A percentile compares a stretch with the other conserved stretches of the same genome.
These are phyloP conservation scores for Gobio occitaniae DNA, from an alignment of 2,797 vertebrate genomes.

Conservation along the genomic window DNA sequence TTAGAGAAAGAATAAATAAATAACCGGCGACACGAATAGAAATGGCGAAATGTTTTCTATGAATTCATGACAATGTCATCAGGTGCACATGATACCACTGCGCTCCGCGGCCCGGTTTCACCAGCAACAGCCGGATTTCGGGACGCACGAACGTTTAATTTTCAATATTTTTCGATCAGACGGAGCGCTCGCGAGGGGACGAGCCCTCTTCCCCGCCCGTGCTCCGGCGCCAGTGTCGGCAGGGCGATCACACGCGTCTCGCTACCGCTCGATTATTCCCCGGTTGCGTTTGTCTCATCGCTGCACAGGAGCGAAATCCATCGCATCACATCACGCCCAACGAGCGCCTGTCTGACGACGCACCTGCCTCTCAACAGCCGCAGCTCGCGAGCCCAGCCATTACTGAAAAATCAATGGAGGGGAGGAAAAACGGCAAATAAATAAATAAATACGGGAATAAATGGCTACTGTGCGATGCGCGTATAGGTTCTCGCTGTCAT, in stretches of 20 bases:
- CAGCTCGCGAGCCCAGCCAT: slow-evolving; percentile 77
- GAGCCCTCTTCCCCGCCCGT: slow-evolving; percentile 56
- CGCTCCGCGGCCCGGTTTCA: slow-evolving; percentile 20
- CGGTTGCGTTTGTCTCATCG: slow-evolving; percentile 65
- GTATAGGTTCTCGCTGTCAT: not conserved
- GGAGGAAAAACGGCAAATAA: not conserved
- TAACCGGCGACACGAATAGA: slow-evolving; percentile 14
- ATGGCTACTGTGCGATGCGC: slow-evolving; percentile 16
- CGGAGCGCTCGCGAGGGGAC: slow-evolving; percentile 33
- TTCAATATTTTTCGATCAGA: slow-evolving; percentile 16
- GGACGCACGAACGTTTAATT: not conserved
- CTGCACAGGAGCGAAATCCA: slow-evolving; percentile 66
- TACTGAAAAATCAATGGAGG: slow-evolving; percentile 54
- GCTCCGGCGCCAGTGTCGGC: slow-evolving; percentile 52
- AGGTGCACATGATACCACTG: slow-evolving; percentile 33
- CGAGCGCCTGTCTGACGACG: slow-evolving; percentile 65
- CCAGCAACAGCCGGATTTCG: slow-evolving; percentile 1
- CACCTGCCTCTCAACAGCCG: slow-evolving; percentile 80
- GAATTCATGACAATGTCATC: slow-evolving; percentile 38
- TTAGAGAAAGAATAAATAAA: slow-evolving; percentile 19
- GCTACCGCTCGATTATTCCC: slow-evolving; percentile 56
- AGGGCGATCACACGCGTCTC: slow-evolving; percentile 62
- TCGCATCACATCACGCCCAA: slow-evolving; percentile 61
- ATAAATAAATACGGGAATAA: slow-evolving; percentile 64
- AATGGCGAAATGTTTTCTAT: slow-evolving; percentile 15